Percentiles rank a stretch among this genome's conserved stretches.
These are phyloP conservation scores for Aspidiotus rigidus DNA, from an alignment of 2,888 invertebrate genomes.

Conservation along the genomic window DNA sequence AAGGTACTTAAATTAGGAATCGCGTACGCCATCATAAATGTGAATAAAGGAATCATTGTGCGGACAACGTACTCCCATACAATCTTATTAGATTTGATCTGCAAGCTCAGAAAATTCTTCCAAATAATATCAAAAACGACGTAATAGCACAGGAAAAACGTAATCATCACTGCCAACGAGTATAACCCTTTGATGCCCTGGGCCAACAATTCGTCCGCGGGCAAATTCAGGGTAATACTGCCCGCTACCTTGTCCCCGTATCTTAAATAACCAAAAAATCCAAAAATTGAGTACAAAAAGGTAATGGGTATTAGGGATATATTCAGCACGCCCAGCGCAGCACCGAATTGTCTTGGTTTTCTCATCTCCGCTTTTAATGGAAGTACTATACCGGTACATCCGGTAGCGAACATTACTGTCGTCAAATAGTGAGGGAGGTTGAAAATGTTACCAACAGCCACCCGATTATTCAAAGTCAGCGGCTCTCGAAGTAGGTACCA, in stretches of 20 bases:
- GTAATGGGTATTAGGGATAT: conserved; percentile 69
- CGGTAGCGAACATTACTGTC: conserved; percentile 88
- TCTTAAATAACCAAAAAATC: conserved; percentile 81
- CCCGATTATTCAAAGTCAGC: conserved; percentile 54
- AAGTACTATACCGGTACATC: conserved; percentile 87
- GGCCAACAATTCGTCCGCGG: conserved; percentile 54
- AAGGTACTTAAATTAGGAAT: conserved; percentile 67
- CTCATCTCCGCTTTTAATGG: conserved; percentile 93
- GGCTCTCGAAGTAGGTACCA: conserved; percentile 71
- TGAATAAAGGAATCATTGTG: conserved; percentile 64
- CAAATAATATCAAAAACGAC: conserved; percentile 89
- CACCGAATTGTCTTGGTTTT: conserved; percentile 68
- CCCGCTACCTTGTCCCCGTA: conserved; percentile 64
- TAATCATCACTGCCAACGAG: conserved; percentile 74
- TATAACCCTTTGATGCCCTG: conserved; percentile 62
- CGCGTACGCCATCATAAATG: conserved; percentile 71
- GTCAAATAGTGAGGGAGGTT: conserved; percentile 88
- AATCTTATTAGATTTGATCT: conserved; percentile 52
- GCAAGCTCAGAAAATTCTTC: conserved; percentile 63
- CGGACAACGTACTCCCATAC: conserved; percentile 69
- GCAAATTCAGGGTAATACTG: conserved; percentile 79
- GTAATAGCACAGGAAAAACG: conserved; percentile 88
- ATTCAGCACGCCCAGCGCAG: conserved; percentile 73
- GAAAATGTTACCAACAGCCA: conserved; percentile 53
- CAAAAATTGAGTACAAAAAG: conserved; percentile 72